Evolutionary conservation across 2,888 invertebrate species (phyloP).

Genomic region (Desoria tigrina): DNA sequence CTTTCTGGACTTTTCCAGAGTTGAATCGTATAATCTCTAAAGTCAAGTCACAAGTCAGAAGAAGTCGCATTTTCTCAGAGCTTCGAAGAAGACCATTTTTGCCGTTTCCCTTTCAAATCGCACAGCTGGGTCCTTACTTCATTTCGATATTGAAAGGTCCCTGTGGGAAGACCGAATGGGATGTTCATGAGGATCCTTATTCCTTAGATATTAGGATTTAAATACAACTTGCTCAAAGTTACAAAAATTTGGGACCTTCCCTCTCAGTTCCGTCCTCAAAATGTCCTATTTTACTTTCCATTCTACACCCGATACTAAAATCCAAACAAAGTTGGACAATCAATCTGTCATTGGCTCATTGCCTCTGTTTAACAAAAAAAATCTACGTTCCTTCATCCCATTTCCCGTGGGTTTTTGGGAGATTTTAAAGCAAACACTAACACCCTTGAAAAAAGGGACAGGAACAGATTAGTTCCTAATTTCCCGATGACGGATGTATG

Average conservation of each 20-base stretch:
- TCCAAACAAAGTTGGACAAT: not conserved
- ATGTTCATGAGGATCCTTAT: not conserved
- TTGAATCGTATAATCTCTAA: not conserved
- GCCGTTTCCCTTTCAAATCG: constrained; percentile 1
- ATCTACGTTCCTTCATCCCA: no score
- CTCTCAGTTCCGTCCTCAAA: not conserved
- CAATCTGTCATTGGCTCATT: not conserved
- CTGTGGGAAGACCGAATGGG: not conserved
- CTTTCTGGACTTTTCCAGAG: no score
- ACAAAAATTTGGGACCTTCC: not conserved
- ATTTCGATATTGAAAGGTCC: not conserved
- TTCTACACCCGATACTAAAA: not conserved
- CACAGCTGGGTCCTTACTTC: constrained; percentile 3
- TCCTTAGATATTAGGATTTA: not conserved
- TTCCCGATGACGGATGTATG: not conserved
- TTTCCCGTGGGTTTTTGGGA: no score
- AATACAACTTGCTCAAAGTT: not conserved
- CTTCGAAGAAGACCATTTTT: constrained; percentile 3
- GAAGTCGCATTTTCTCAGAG: constrained; percentile 6
- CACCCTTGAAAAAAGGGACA: not conserved
- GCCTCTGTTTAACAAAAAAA: not conserved
- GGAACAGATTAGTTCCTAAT: constrained; percentile 8
- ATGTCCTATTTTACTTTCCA: not conserved
- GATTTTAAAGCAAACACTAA: no score
- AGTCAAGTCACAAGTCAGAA: constrained; percentile 9